Base-by-base conservation (phyloP, 2,797 vertebrate species). In the Alosa sapidissima region DNA sequence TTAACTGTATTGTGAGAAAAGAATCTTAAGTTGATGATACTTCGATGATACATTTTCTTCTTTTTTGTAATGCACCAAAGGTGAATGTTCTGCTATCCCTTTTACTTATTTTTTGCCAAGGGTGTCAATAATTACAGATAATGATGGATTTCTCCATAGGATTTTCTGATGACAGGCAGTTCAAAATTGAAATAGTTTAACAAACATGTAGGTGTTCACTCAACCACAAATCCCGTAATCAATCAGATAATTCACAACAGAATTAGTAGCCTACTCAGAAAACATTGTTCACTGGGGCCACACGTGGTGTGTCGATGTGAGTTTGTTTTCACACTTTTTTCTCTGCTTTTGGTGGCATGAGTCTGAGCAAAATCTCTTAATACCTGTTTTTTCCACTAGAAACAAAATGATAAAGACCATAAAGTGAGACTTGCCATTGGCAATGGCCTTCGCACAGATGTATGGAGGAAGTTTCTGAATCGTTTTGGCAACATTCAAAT, bases 381-480 rank as follows among this genome's bases (percentile, higher is more conserved):
- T 36, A 14, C 19, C 81, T 51, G 14, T 48, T 81, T 62, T 83
- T 49, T 72, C 72, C 83, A 60, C 28, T 90, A 98, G 97, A 96
- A 90, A 91, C 94, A 94, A 78, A 95, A 94, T 0, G 97, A 98
- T 85, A 93, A 84, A 62, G 91, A 96, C n/a, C 97, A 98, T 81
- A 94, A 91, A 86, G 97, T 98, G 5, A 92, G 94, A 85, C 60
- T 96, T 54, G 97, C 97, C 0, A 16, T 97, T 16, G 97, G 97
- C 10, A 98, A 98, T 1, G 97, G 97, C 5, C 81, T 97, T 84
- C 92, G 97, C 87, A 93, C 92, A 33, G 96, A 97, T n/a, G 89
- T 98, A 51, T 98, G 97, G 97, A 96, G 88, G 68, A 95, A 97
- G 85, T 97, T 98, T 85, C 83, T 96, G 81, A 84, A 36, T 84